These are phyloP conservation scores for Geopemphigus sp. DNA, from an alignment of 1,140 invertebrate genomes.

Conservation along the genomic window DNA sequence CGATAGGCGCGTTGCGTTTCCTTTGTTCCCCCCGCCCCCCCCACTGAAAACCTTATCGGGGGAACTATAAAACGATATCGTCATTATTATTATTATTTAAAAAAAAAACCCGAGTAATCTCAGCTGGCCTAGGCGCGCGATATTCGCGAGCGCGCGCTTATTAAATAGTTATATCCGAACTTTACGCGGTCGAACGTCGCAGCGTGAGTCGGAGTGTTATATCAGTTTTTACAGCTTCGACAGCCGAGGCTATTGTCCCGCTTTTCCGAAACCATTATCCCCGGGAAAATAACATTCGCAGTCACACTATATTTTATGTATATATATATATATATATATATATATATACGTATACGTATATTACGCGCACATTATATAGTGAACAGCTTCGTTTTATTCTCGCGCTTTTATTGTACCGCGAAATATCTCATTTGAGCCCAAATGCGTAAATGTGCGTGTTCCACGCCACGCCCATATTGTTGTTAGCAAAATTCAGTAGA, in stretches of 20 bases:
- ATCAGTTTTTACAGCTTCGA: constrained; percentile 34
- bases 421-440: background rate
- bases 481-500: no score
- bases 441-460: background rate
- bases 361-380: background rate
- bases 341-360: no score
- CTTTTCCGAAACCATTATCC: constrained; percentile 27
- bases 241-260: background rate
- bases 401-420: background rate
- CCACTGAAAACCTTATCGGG: no score
- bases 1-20: no score
- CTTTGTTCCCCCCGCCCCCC: no score
- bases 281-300: constrained; percentile 10
- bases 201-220: background rate
- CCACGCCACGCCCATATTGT: no score
- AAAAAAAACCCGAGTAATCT: no score
- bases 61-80: no score
- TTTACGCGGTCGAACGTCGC: background rate
- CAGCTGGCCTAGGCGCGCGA: no score
- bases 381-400: background rate
- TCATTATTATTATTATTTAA: no score
- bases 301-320: background rate
- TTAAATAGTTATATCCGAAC: no score
- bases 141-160: no score
- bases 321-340: background rate